phyloP scores from a whole-genome alignment of 2,888 invertebrate species.

The Drosophila lutescens region DNA sequence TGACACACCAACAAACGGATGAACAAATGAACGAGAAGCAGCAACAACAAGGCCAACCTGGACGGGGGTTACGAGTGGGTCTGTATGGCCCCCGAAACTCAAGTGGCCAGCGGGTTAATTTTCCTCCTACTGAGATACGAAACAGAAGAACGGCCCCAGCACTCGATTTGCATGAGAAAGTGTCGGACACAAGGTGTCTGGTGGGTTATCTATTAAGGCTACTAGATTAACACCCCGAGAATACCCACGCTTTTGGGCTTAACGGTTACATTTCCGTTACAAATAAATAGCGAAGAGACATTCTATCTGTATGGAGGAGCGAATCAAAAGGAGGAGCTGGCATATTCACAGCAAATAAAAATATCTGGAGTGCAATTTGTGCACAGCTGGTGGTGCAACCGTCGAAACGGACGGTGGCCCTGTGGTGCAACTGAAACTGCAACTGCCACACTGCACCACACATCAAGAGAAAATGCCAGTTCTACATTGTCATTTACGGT shows the following conservation, averaged over 20 bases:
- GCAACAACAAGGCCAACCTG: slow-evolving; percentile 51
- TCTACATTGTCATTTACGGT: neutral
- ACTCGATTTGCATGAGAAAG: slow-evolving; percentile 65
- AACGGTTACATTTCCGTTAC: slow-evolving; percentile 45
- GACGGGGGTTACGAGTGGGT: slow-evolving; percentile 8
- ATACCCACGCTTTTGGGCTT: slow-evolving; percentile 34
- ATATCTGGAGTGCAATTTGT: slow-evolving; percentile 77
- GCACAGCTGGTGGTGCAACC: slow-evolving; percentile 78
- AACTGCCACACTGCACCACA: slow-evolving; percentile 21
- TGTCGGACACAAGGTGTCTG: slow-evolving; percentile 68
- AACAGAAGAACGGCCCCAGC: slow-evolving; percentile 40
- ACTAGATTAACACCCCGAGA: slow-evolving; percentile 66
- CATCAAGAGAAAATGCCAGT: neutral
- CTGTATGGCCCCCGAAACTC: slow-evolving; percentile 31
- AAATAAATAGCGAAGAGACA: slow-evolving; percentile 19
- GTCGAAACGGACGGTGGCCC: slow-evolving; percentile 57
- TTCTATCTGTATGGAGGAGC: slow-evolving; percentile 11
- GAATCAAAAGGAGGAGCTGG: slow-evolving; percentile 28
- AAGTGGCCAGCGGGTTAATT: slow-evolving; percentile 74
- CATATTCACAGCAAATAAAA: slow-evolving; percentile 79
- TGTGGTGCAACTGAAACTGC: slow-evolving; percentile 55
- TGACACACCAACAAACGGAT: slow-evolving; percentile 81
- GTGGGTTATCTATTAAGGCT: slow-evolving; percentile 82
- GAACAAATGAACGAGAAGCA: slow-evolving; percentile 78
- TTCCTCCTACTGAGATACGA: slow-evolving; percentile 75